Evolutionary conservation across 92 coral and sea anemone genomes (phyloP).

Genomic region (Phenganax stokvisi): DNA sequence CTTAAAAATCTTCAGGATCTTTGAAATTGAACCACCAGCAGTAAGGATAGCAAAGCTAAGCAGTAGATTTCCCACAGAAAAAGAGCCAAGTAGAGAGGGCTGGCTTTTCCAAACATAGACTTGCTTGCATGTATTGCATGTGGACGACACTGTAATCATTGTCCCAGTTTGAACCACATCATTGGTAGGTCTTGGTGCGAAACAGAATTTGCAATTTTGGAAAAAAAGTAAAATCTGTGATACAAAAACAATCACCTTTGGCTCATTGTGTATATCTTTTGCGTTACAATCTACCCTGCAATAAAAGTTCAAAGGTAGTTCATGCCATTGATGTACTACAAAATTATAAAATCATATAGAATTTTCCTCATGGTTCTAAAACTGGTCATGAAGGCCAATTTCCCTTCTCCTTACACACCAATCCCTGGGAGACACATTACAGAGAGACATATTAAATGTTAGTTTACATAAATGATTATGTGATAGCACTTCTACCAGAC

Average conservation of each 20-base stretch:
- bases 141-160: conserved; percentile 41
- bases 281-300: too few species aligned
- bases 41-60: conserved; percentile 54
- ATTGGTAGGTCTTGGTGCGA: conserved; percentile 44
- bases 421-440: too few species aligned
- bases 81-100: conserved; percentile 49
- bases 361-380: too few species aligned
- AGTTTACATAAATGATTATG: too few species aligned
- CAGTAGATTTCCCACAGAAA: conserved; percentile 52
- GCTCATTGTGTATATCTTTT: too few species aligned
- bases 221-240: conserved; percentile 47
- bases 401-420: too few species aligned
- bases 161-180: conserved; percentile 53
- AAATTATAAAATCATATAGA: too few species aligned
- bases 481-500: too few species aligned
- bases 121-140: conserved; percentile 44
- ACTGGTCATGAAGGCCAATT: too few species aligned
- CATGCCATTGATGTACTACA: too few species aligned
- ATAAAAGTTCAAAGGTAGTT: too few species aligned
- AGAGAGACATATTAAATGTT: too few species aligned
- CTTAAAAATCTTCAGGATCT: conserved; percentile 49
- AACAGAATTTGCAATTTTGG: conserved; percentile 58
- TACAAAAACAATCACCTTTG: conserved; percentile 51
- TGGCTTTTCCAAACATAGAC: conserved; percentile 53
- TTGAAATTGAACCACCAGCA: conserved; percentile 59